Conservation (phyloP, 1,140 invertebrate genomes). For the Cydia pomonella region DNA sequence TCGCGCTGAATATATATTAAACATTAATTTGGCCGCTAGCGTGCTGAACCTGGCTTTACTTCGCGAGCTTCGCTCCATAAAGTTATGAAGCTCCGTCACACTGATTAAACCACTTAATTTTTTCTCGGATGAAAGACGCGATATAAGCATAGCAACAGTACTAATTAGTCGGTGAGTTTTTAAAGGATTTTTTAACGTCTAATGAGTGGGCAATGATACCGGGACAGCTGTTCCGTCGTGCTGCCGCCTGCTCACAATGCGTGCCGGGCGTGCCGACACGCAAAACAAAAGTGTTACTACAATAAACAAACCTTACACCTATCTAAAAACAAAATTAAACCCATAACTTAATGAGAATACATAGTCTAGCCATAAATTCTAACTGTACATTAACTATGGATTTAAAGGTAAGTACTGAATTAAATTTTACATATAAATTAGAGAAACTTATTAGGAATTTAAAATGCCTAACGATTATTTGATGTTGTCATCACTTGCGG, state of each 20-base stretch:
- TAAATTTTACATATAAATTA: no score
- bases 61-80: slow-evolving; percentile 50
- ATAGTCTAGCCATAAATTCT: background rate
- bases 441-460: no score
- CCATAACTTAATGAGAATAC: background rate
- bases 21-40: slow-evolving; percentile 56
- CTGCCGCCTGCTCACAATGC: slow-evolving; percentile 52
- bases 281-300: slow-evolving; percentile 24
- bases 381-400: no score
- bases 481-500: no score
- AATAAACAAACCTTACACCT: slow-evolving; percentile 37
- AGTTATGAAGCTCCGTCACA: slow-evolving; percentile 55
- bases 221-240: slow-evolving; percentile 51
- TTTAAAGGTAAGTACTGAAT: no score
- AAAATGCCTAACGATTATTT: no score
- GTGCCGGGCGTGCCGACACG: slow-evolving; percentile 37
- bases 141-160: slow-evolving; percentile 47
- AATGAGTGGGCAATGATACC: slow-evolving; percentile 49
- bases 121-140: slow-evolving; percentile 44
- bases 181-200: slow-evolving; percentile 48
- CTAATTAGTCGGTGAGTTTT: slow-evolving; percentile 51
- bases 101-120: slow-evolving; percentile 43
- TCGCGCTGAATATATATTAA: slow-evolving; percentile 64
- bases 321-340: slow-evolving; percentile 13
- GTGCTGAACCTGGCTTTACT: slow-evolving; percentile 40